Base-by-base conservation (phyloP, 2,888 invertebrate genomes). In the Liposcelis brunnea region DNA sequence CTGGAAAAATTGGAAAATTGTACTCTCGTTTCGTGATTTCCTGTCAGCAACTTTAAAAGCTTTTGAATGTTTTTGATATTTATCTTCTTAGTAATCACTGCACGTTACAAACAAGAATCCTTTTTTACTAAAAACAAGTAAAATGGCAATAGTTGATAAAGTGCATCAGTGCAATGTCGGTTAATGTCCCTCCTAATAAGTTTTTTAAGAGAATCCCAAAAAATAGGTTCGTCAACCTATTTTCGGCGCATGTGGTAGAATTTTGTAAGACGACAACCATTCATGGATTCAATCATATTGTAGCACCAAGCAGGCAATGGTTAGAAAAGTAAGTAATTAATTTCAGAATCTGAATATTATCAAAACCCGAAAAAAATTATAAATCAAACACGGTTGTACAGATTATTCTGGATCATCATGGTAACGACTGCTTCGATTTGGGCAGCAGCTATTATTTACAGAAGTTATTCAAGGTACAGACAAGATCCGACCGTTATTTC, bases 401-500 rank as follows among this genome's bases (percentile, higher is more conserved):
- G 71, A 49, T 36, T 69, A 1, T 52, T 70, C 1, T 71, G 71
- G 71, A 47, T 51, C 0, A 58, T 63, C 1, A 63, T 66, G 0
- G 51, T 53, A 0, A 50, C 35, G 31, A 36, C 59, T 0, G 68
- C 71, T 0, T 57, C 62, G 2, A 63, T 63, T 56, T 67, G 66
- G 0, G 66, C 68, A 0, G 52, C 66, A 4, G 58, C 61, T 37
- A 58, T 74, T 1, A 68, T 69, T 1, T 53, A 66, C 6, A 69
- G 70, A 0, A 75, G 73, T 52, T 66, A 68, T 62, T 65, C 64
- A 51, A 58, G 74, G 2, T 77, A 68, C 59, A 64, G 62, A 37
- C 72, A 71, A 37, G 74, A 67, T 54, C 75, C 76, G 0, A 76
- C 75, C 0, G 75, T 77, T 4, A 71, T 75, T 7, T 71, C 75